phyloP scores from a whole-genome alignment of 2,113 vertebrate genomes.

The Orientallactaga bullata region DNA sequence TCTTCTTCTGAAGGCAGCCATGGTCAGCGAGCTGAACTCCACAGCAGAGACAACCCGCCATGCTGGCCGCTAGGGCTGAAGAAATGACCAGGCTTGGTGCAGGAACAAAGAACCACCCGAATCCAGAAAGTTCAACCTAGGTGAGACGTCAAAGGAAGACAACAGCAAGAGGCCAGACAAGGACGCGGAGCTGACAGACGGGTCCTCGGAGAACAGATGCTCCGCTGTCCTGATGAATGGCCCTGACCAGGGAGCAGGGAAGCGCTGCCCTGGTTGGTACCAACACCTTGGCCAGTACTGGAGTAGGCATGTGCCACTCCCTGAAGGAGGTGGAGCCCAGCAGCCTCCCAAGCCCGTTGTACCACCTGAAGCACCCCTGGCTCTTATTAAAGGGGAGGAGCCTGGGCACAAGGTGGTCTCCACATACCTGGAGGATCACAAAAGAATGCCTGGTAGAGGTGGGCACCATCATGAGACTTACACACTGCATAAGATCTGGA shows the following conservation, averaged over 20 bases:
- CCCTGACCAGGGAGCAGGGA: background rate
- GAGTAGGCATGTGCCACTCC: background rate
- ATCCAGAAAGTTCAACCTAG: background rate
- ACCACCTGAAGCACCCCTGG: background rate
- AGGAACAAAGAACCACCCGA: background rate
- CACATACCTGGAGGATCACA: background rate
- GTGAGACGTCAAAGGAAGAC: background rate
- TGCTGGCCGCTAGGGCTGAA: background rate
- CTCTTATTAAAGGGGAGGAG: background rate
- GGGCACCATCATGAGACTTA: background rate
- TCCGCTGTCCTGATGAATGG: conserved; percentile 58
- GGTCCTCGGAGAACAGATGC: conserved; percentile 55
- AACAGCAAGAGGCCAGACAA: conserved; percentile 16
- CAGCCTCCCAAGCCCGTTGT: background rate
- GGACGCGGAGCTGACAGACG: conserved; percentile 53
- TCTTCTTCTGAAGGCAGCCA: background rate
- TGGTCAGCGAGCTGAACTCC: background rate
- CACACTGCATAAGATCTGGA: background rate
- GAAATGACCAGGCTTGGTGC: background rate
- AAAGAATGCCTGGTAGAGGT: background rate
- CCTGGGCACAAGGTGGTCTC: background rate
- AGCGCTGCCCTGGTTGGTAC: background rate
- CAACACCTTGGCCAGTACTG: background rate
- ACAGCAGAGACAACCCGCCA: background rate
- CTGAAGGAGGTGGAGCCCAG: background rate